Evolutionary conservation across 2,888 invertebrate genomes (phyloP).

Genomic region (Parapristionchus giblindavisi): DNA sequence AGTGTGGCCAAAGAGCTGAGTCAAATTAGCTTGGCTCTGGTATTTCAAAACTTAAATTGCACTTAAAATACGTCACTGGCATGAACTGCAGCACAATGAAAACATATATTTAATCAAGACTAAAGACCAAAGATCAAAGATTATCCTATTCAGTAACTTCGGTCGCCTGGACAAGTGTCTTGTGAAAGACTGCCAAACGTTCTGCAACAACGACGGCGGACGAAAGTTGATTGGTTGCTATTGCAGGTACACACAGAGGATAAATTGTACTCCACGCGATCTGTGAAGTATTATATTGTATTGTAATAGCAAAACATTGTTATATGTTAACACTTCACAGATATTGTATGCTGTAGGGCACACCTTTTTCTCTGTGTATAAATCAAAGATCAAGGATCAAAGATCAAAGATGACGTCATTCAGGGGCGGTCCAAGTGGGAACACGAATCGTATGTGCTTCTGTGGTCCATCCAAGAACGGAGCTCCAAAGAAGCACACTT

Average conservation of each 20-base stretch:
- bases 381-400: not conserved
- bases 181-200: slow-evolving; percentile 4
- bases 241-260: too few relatives aligned
- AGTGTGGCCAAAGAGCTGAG: too few relatives aligned
- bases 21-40: too few relatives aligned
- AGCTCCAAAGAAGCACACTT: slow-evolving; percentile 6
- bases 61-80: too few relatives aligned
- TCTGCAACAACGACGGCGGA: slow-evolving; percentile 27
- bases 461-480: slow-evolving; percentile 34
- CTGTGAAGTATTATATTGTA: not conserved
- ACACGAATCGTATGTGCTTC: slow-evolving; percentile 21
- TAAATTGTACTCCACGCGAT: not conserved
- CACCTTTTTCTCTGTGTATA: not conserved
- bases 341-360: not conserved
- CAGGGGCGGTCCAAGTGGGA: slow-evolving; percentile 26
- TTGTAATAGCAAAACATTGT: not conserved
- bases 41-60: too few relatives aligned
- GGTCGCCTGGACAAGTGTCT: slow-evolving; percentile 22
- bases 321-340: too few relatives aligned
- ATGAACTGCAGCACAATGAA: too few relatives aligned
- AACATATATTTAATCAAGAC: too few relatives aligned
- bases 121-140: not conserved
- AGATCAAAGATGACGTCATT: not conserved
- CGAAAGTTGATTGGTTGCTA: slow-evolving; percentile 28
- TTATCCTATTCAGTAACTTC: slow-evolving; percentile 2